phyloP scores from a whole-genome alignment of 2,797 vertebrate species.

The Potorous gilbertii region DNA sequence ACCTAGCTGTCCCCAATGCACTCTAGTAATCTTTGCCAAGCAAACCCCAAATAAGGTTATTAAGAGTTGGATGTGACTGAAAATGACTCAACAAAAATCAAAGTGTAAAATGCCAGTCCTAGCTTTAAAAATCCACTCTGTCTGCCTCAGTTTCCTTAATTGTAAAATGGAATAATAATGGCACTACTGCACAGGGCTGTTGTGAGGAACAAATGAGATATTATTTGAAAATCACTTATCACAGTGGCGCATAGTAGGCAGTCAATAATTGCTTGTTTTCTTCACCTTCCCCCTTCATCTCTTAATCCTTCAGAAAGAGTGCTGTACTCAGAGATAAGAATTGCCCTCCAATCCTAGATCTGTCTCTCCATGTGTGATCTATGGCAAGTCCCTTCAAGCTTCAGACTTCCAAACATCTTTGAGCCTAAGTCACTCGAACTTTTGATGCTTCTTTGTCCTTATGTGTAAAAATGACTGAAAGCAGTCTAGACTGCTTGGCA shows the following conservation, averaged over 20 bases:
- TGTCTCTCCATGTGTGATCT: neutral
- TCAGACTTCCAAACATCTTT: neutral
- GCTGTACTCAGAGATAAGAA: neutral
- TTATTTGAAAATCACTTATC: neutral
- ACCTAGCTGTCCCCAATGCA: too few relatives aligned
- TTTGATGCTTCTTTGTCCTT: neutral
- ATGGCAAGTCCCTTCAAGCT: neutral
- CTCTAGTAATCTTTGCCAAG: too few relatives aligned
- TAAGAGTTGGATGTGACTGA: too few relatives aligned
- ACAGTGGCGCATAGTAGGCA: neutral
- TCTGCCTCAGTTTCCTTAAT: neutral
- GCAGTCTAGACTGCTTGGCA: neutral
- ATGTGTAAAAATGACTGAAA: neutral
- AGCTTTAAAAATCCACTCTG: neutral
- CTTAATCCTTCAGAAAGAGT: neutral
- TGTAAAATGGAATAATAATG: neutral
- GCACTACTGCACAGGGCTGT: neutral
- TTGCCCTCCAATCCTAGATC: neutral
- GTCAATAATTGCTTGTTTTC: neutral
- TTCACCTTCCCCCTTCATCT: neutral
- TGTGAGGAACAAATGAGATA: neutral
- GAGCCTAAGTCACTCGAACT: neutral
- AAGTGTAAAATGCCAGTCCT: too few relatives aligned
- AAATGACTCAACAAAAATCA: too few relatives aligned
- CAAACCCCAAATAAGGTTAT: too few relatives aligned